phyloP scores from a whole-genome alignment of 2,113 vertebrate species.

The Podilymbus podiceps region DNA sequence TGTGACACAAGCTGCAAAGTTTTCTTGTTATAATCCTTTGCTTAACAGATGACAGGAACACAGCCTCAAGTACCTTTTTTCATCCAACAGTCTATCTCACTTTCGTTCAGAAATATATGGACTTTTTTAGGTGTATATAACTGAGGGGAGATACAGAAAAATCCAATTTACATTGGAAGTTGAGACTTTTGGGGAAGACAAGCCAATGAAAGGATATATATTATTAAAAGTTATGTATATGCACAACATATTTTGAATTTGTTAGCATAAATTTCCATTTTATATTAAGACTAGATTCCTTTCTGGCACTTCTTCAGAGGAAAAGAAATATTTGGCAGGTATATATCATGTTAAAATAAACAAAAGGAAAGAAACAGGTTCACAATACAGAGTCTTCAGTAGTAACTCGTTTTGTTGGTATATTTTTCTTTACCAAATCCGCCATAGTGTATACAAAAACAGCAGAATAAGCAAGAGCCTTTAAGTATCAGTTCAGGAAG shows the following conservation, averaged over 20 bases:
- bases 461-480: not conserved
- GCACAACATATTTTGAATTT: not conserved
- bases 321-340: not conserved
- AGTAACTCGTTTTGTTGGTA: conserved; percentile 31
- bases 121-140: not conserved
- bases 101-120: not conserved
- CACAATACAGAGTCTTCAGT: conserved; percentile 10
- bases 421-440: conserved; percentile 46
- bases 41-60: not conserved
- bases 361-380: conserved; percentile 28
- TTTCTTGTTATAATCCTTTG: not conserved
- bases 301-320: not conserved
- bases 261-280: conserved; percentile 10
- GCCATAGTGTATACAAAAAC: not conserved
- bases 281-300: conserved; percentile 6
- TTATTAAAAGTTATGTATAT: not conserved
- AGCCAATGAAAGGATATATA: not conserved
- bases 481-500: conserved; percentile 10
- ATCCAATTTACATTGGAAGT: not conserved
- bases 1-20: not conserved
- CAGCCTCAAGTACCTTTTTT: not conserved
- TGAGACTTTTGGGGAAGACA: not conserved
- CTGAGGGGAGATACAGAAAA: not conserved
- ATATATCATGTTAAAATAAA: not conserved
- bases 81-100: not conserved